Conservation (phyloP, 2,797 vertebrate species). For the Lepus oiostolus region DNA sequence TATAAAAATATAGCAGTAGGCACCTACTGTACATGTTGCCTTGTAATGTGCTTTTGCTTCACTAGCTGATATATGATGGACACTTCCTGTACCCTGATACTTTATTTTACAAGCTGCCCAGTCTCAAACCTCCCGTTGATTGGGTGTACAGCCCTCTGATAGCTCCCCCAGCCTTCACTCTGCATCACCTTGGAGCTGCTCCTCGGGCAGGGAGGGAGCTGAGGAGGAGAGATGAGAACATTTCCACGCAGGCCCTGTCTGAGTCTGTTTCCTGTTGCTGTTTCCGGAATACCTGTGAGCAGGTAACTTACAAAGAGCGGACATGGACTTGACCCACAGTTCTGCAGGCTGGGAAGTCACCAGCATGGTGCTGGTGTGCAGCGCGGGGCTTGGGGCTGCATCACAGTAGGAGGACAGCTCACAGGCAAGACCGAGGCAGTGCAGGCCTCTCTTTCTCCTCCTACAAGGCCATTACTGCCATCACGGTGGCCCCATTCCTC, state of each 20-base stretch:
- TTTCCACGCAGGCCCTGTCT: neutral
- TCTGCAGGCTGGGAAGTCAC: neutral
- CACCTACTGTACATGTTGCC: neutral
- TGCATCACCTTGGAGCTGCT: neutral
- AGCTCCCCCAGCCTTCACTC: neutral
- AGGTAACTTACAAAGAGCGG: neutral
- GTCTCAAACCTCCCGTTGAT: neutral
- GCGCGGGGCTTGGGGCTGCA: neutral
- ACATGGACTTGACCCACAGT: neutral
- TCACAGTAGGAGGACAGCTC: neutral
- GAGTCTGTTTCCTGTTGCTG: neutral
- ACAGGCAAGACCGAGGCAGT: too few species aligned
- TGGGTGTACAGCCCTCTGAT: neutral
- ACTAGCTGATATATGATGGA: neutral
- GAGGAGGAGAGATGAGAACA: neutral
- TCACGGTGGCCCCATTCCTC: neutral
- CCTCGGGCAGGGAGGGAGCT: neutral
- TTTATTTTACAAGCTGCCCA: neutral
- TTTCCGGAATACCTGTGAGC: neutral
- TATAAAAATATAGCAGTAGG: neutral
- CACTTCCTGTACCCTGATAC: neutral
- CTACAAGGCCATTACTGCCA: neutral
- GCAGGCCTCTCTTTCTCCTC: neutral
- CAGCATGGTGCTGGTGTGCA: neutral
- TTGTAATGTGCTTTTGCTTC: neutral